Evolutionary conservation across 2,797 vertebrate species (phyloP).

Genomic region (Smutsia gigantea): DNA sequence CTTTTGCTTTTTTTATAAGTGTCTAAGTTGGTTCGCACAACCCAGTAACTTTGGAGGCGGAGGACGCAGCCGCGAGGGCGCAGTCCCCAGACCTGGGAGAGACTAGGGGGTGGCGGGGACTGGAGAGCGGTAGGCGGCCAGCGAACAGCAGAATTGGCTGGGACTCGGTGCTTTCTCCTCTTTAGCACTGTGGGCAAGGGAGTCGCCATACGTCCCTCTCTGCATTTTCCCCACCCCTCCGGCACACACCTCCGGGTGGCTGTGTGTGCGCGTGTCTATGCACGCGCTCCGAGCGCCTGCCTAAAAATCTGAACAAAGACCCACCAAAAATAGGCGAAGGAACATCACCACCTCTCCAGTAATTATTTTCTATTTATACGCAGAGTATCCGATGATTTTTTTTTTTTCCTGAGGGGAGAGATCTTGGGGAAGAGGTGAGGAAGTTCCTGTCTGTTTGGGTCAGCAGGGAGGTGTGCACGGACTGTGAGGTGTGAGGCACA

Average conservation of each 20-base stretch:
- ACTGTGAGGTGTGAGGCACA: conserved; percentile 33
- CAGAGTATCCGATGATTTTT: conserved; percentile 78
- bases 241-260: not conserved
- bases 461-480: not conserved
- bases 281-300: conserved; percentile 59
- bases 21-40: conserved; percentile 77
- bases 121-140: not conserved
- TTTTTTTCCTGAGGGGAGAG: conserved; percentile 55
- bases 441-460: conserved; percentile 21
- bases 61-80: conserved; percentile 2
- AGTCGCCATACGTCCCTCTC: not conserved
- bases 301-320: conserved; percentile 81
- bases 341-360: conserved; percentile 82
- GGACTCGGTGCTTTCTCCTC: not conserved
- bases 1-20: conserved; percentile 72
- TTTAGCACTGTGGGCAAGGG: not conserved
- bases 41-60: conserved; percentile 75
- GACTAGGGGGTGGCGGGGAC: not conserved
- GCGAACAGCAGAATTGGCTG: not conserved
- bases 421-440: not conserved
- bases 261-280: not conserved
- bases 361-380: conserved; percentile 86
- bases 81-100: not conserved
- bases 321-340: conserved; percentile 83
- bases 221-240: not conserved